phyloP scores from a whole-genome alignment of 64 coral and sea anemone genomes.

The Trachythela sp. region DNA sequence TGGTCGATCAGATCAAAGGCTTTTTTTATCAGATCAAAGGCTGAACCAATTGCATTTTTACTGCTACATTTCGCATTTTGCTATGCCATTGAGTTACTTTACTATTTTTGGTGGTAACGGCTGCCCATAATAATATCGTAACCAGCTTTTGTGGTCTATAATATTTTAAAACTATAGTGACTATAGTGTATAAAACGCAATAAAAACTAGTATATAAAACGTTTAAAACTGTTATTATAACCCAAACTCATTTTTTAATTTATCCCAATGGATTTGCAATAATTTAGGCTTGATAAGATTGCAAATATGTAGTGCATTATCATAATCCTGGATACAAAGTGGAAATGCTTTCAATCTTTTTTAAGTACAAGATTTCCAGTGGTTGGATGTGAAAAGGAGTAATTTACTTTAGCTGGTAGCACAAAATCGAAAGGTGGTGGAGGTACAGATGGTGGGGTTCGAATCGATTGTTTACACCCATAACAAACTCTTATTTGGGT shows the following conservation, averaged over 20 bases:
- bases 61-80: too few species aligned
- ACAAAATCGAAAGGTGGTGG: slow-evolving; percentile 40
- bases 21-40: too few species aligned
- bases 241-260: slow-evolving; percentile 43
- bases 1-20: too few species aligned
- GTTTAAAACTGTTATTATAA: too few species aligned
- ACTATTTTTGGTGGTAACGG: too few species aligned
- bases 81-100: too few species aligned
- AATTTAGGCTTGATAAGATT: slow-evolving; percentile 46
- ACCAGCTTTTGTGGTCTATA: neutral
- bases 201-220: too few species aligned
- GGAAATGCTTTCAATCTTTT: slow-evolving; percentile 62
- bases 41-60: too few species aligned
- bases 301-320: slow-evolving; percentile 38
- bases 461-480: slow-evolving; percentile 21
- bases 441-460: slow-evolving; percentile 39
- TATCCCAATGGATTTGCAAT: slow-evolving; percentile 9
- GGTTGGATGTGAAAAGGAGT: slow-evolving; percentile 47
- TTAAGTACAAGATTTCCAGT: slow-evolving; percentile 45
- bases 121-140: too few species aligned
- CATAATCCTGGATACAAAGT: slow-evolving; percentile 29
- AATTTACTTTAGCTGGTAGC: slow-evolving; percentile 38
- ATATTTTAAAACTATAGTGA: neutral
- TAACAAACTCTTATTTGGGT: slow-evolving; percentile 36
- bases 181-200: too few species aligned